Evolutionary conservation across 2,113 vertebrate genomes (phyloP).

Genomic region (Psilopogon haemacephalus): DNA sequence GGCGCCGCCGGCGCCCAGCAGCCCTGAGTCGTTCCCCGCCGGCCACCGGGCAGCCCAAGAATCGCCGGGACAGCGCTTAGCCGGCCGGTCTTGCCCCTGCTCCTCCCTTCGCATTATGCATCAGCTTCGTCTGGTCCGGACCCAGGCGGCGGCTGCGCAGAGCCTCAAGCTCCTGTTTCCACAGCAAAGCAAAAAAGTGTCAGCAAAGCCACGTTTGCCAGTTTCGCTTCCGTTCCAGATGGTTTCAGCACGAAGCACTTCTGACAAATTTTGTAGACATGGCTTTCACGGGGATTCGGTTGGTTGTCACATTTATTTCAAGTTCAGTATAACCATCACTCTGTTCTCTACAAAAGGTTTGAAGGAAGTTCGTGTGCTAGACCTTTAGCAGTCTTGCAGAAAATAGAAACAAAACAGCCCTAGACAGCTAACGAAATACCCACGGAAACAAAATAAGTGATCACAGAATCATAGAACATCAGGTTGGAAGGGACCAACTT

Average conservation of each 20-base stretch:
- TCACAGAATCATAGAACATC: neutral
- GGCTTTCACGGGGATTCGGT: rapidly evolving
- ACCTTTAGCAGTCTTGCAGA: rapidly evolving
- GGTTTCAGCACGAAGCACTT: rapidly evolving
- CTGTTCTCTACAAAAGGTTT: neutral
- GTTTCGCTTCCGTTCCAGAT: neutral
- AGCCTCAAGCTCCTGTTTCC: neutral
- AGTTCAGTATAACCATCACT: rapidly evolving
- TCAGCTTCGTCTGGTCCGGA: neutral
- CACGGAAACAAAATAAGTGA: neutral
- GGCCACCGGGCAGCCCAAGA: neutral
- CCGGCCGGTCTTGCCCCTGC: no score
- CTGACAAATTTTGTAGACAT: rapidly evolving
- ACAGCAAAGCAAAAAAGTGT: no score
- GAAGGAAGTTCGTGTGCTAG: neutral
- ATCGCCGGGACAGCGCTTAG: neutral
- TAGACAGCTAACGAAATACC: neutral
- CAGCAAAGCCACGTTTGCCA: neutral
- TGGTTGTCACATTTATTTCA: rapidly evolving
- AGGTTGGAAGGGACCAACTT: neutral
- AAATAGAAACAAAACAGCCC: neutral
- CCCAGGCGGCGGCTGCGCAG: neutral
- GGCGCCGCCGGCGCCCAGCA: no score
- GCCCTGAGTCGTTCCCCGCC: neutral
- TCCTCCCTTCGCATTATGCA: no score